Conservation (phyloP, 2,113 vertebrate genomes). For the Pterocles gutturalis region DNA sequence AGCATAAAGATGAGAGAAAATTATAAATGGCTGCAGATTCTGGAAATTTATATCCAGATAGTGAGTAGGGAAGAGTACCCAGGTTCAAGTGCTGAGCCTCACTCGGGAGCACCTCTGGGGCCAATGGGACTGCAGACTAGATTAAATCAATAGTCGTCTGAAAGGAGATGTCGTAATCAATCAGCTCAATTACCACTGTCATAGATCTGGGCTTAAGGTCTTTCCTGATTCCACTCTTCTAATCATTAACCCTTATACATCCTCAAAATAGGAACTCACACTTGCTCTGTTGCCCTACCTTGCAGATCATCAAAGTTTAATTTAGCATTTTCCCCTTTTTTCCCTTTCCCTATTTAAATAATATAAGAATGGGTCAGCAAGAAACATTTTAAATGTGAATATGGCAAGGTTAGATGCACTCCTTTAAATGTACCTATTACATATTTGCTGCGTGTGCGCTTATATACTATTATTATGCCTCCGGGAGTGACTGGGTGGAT, state of each 20-base stretch:
- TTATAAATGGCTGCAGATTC: slow-evolving; percentile 46
- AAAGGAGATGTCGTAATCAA: slow-evolving; percentile 83
- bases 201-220: slow-evolving; percentile 70
- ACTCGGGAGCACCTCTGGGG: slow-evolving; percentile 54
- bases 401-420: background rate
- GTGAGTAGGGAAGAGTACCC: slow-evolving; percentile 38
- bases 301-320: slow-evolving; percentile 8
- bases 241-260: slow-evolving; percentile 67
- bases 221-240: slow-evolving; percentile 63
- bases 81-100: slow-evolving; percentile 77
- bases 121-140: slow-evolving; percentile 75
- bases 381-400: background rate
- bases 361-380: background rate
- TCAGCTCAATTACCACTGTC: slow-evolving; percentile 81
- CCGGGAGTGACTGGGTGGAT: slow-evolving; percentile 63
- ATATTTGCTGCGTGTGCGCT: slow-evolving; percentile 19
- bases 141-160: slow-evolving; percentile 84
- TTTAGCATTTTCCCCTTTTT: background rate
- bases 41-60: slow-evolving; percentile 55
- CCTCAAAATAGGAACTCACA: background rate
- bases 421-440: slow-evolving; percentile 31
- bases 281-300: background rate
- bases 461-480: slow-evolving; percentile 65
- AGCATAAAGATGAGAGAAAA: background rate
- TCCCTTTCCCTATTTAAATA: background rate